Evolutionary conservation across 2,113 vertebrate genomes (phyloP), one percentile per base, ranked within the genome.

Genomic region (Tragulus kanchil): DNA sequence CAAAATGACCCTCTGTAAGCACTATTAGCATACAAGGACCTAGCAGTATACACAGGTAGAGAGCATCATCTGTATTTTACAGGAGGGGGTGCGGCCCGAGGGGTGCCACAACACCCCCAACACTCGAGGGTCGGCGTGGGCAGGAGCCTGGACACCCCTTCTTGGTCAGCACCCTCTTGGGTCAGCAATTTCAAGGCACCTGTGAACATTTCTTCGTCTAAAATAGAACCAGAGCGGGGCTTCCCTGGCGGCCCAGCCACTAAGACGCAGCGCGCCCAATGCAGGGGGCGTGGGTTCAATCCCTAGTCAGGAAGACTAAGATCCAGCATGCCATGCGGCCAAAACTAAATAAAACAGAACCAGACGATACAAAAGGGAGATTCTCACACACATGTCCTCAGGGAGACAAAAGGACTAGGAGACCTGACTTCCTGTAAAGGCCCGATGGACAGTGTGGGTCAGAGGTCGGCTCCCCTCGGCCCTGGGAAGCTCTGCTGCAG

Each of bases 51-150:
- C 36, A 36, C 36, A 36, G 36, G 36, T 36, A 36, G 36, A 36
- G 36, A 36, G 36, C 36, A 36, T 36, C 36, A 36, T 36, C 36
- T 36, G 36, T 36, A 36, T 36, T 36, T 36, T 36, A 36, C 36
- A 36, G 36, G 36, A 36, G 36, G 36, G 45, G n/a, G n/a, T 16
- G 19, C 1, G 58, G 67, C 78, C 31, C 0, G 0, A 0, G 6
- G 31, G 9, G 13, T 17, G 48, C 36, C 3, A 11, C 75, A 16
- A 58, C 15, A 5, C 11, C 6, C 21, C 50, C 59, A 8, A 6
- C 3, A 6, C 56, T 31, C 17, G 4, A 14, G 61, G 23, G 64
- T 42, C 71, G 8, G 62, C 62, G 10, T 31, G 28, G 56, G 17
- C 69, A 86, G 54, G 52, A 85, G 71, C 71, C 69, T n/a, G 45